Base-by-base conservation (phyloP, 2,888 invertebrate species). In the Girardia tigrina region DNA sequence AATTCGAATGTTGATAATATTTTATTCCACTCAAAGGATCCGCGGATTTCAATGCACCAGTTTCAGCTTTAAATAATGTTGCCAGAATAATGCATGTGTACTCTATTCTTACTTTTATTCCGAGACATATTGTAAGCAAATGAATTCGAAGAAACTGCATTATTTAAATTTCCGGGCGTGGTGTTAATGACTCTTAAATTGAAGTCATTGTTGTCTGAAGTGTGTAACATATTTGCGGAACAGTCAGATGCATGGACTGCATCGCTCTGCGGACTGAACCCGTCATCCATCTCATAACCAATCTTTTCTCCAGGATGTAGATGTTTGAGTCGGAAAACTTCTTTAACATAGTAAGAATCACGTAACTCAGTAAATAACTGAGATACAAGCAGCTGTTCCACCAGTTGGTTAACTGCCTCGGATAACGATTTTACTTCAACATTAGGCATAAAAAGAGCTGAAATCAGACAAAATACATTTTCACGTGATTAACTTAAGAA, bases 1-100 rank as follows among this genome's bases (percentile, higher is more conserved):
- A 56, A 56, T 56, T 56, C 56, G 56, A 56, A 56, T 56, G 56
- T 56, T 56, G 56, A 6, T 23, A n/a, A 56, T 56, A 56, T 56
- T 56, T 56, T 20, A 56, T 20, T n/a, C 8, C 56, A 56, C n/a
- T 16, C 23, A 16, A 56, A 4, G 56, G n/a, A 4, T 56, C 56
- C 56, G 23, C 16, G 8, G 16, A 36, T 36, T 36, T 36, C 16
- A 12, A 16, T 8, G 36, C 36, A 12, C 8, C 36, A 36, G 16
- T 36, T 12, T 36, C 36, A 36, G 8, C 16, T n/a, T n/a, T n/a
- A n/a, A n/a, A n/a, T n/a, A n/a, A n/a, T n/a, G n/a, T n/a, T n/a
- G n/a, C n/a, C n/a, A n/a, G n/a, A n/a, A n/a, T n/a, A n/a, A n/a
- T n/a, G n/a, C n/a, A n/a, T n/a, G n/a, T n/a, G n/a, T n/a, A n/a